Evolutionary conservation across 2,888 invertebrate genomes (phyloP).

Genomic region (Apodemia duryi): DNA sequence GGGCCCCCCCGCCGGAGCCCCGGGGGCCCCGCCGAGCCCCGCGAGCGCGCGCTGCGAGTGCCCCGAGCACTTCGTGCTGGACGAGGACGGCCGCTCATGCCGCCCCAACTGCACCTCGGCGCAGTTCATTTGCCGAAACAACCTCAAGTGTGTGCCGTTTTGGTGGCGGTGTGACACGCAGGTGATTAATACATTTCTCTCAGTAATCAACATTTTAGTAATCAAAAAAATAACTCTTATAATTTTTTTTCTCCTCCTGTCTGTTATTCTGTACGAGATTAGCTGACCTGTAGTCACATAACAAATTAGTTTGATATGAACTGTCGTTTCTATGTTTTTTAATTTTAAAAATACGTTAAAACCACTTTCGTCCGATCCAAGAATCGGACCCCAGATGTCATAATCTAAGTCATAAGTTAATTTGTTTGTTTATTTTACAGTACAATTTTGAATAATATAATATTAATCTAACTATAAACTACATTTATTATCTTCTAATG

Average conservation of each 20-base stretch:
- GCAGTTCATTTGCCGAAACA: constrained; percentile 88
- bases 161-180: constrained; percentile 77
- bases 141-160: constrained; percentile 94
- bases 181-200: constrained; percentile 28
- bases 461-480: no score
- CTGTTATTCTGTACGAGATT: no score
- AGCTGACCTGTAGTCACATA: not conserved
- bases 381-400: no score
- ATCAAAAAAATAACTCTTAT: not conserved
- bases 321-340: not conserved
- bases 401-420: no score
- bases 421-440: no score
- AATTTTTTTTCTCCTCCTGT: no score
- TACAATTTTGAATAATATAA: no score
- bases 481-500: no score
- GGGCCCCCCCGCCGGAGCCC: constrained; percentile 74
- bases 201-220: no score
- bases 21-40: constrained; percentile 80
- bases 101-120: constrained; percentile 87
- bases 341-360: no score
- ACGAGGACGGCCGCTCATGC: constrained; percentile 82
- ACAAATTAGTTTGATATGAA: no score
- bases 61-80: constrained; percentile 87
- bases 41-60: constrained; percentile 83
- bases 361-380: no score